These are phyloP conservation scores for Empidonax traillii DNA, from an alignment of 2,113 vertebrate species.

Conservation along the genomic window DNA sequence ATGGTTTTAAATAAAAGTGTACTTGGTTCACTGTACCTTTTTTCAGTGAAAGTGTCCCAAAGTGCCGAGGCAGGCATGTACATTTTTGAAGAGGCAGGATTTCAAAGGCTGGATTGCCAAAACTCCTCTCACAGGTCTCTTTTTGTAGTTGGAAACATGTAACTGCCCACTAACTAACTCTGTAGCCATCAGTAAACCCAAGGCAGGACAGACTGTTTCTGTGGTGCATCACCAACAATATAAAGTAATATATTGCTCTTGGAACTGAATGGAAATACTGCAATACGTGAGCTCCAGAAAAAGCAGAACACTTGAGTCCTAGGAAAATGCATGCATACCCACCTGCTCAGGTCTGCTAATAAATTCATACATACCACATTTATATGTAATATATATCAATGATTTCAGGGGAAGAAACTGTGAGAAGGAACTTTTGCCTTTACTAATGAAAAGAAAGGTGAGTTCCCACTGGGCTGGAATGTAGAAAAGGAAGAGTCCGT, in stretches of 20 bases:
- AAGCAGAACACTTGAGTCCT: neutral
- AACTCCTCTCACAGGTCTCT: fast-evolving
- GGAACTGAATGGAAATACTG: neutral
- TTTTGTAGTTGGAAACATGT: neutral
- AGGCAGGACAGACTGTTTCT: neutral
- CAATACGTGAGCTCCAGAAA: neutral
- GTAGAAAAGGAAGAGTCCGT: neutral
- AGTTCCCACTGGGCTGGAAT: neutral
- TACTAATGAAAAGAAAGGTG: neutral
- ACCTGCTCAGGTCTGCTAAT: neutral
- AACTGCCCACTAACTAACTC: neutral
- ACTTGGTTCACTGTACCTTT: neutral
- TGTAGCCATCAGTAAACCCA: neutral
- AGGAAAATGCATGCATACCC: neutral
- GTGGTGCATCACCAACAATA: neutral
- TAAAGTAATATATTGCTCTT: neutral
- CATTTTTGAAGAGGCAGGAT: neutral
- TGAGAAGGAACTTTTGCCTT: neutral
- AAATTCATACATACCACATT: neutral
- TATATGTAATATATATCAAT: neutral
- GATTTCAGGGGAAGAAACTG: neutral
- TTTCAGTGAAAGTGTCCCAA: neutral
- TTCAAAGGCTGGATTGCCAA: neutral
- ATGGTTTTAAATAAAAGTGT: neutral
- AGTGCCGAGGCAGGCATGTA: neutral